These are phyloP conservation scores for Festucalex cinctus DNA, from an alignment of 2,113 vertebrate genomes.

Conservation along the genomic window DNA sequence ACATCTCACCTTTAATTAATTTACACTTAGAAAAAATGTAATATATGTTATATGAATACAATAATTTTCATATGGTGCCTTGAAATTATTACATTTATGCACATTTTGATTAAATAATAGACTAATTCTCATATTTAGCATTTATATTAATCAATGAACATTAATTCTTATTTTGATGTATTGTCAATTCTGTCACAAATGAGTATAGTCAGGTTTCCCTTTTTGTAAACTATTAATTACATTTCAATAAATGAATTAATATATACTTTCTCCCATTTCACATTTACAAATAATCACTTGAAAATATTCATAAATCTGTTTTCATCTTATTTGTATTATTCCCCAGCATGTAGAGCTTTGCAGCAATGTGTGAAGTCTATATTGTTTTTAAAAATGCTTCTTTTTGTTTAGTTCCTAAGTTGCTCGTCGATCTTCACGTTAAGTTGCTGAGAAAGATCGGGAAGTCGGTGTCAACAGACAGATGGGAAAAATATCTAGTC, in stretches of 20 bases:
- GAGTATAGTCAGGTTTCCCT: no score
- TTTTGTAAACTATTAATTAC: no score
- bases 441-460: conserved; percentile 98
- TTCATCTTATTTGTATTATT: neutral
- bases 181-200: no score
- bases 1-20: no score
- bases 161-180: no score
- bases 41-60: no score
- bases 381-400: neutral
- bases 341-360: neutral
- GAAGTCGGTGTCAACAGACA: conserved; percentile 92
- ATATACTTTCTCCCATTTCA: neutral
- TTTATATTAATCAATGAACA: neutral
- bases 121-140: neutral
- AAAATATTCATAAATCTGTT: neutral
- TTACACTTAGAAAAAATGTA: no score
- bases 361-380: neutral
- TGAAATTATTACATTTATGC: no score
- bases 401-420: conserved; percentile 82
- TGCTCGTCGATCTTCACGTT: conserved; percentile 93
- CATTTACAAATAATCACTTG: neutral
- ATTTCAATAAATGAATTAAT: no score
- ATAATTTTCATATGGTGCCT: no score
- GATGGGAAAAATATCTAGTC: conserved; percentile 97
- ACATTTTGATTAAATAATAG: no score